Base-by-base conservation (phyloP, 1,140 invertebrate species). In the Acromyrmex echinatior region DNA sequence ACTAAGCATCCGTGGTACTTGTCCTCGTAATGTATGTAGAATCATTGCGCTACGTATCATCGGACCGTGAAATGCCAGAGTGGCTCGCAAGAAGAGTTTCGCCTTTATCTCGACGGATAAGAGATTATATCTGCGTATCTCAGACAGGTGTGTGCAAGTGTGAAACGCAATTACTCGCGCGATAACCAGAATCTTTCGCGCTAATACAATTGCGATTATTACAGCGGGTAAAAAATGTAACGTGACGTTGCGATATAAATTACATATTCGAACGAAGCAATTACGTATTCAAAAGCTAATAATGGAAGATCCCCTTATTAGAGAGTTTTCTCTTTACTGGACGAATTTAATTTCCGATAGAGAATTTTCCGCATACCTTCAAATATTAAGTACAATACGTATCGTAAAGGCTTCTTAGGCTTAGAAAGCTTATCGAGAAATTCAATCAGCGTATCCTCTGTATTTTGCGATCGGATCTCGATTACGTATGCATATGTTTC, bases 31-130 rank as follows among this genome's bases (percentile, higher is more conserved):
- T 56, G 21, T 56, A 62, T 39, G 12, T 12, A 53, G 76, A 78
- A 73, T 84, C 49, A 63, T 79, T 62, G 73, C 80, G 16, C 81
- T 66, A 63, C 74, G 62, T 62, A 31, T 51, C 80, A 78, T 18
- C 81, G 49, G 49, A 90, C 88, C 89, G 86, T 90, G 73, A 87
- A 87, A 81, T 70, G 62, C 53, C 25, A 63, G 25, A n/a, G 6
- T 28, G 39, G 39, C 25, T 25, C 6, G 12, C 39, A 28, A 51
- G 53, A 28, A 51, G 53, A 70, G 65, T 58, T 70, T 35, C 10
- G 45, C 28, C 49, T 45, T 60, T 58, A 58, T 71, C 63, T 25
- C 35, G 63, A 35, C 39, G 56, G 56, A 76, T 76, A 51, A 84
- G 70, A 84, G 70, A 84, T 84, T 62, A 51, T 63, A 84, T 74